phyloP scores from a whole-genome alignment of 2,113 vertebrate species.

The Copsychus sechellarum region DNA sequence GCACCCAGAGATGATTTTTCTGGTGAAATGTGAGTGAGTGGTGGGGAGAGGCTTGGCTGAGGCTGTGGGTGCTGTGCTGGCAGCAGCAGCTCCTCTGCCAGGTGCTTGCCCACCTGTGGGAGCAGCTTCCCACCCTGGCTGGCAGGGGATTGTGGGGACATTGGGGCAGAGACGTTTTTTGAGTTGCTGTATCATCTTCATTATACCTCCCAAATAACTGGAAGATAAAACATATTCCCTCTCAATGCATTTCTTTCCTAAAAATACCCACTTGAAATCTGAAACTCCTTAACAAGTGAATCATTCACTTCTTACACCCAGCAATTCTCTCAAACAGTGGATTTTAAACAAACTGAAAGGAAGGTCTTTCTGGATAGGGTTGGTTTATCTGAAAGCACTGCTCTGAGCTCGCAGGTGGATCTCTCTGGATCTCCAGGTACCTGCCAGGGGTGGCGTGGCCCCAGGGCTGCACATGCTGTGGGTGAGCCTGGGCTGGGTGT shows the following conservation, averaged over 20 bases:
- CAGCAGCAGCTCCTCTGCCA: too few species aligned
- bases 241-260: background rate
- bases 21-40: too few species aligned
- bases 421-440: background rate
- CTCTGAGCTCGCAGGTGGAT: background rate
- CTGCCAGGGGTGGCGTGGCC: fast-evolving
- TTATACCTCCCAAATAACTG: background rate
- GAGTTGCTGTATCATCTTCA: background rate
- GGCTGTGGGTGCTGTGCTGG: too few species aligned
- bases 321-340: background rate
- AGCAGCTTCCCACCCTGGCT: background rate
- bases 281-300: background rate
- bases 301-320: background rate
- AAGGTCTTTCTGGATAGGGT: background rate
- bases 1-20: too few species aligned
- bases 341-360: background rate
- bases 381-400: background rate
- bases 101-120: too few species aligned
- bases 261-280: background rate
- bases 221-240: background rate
- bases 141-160: background rate
- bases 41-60: too few species aligned
- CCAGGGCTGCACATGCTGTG: background rate
- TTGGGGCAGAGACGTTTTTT: background rate
- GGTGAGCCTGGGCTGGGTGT: background rate